A percentile compares a stretch with the other conserved stretches of the same genome.
Evolutionary conservation across 2,797 vertebrate genomes (phyloP).

Genomic region (Sciaenops ocellatus): DNA sequence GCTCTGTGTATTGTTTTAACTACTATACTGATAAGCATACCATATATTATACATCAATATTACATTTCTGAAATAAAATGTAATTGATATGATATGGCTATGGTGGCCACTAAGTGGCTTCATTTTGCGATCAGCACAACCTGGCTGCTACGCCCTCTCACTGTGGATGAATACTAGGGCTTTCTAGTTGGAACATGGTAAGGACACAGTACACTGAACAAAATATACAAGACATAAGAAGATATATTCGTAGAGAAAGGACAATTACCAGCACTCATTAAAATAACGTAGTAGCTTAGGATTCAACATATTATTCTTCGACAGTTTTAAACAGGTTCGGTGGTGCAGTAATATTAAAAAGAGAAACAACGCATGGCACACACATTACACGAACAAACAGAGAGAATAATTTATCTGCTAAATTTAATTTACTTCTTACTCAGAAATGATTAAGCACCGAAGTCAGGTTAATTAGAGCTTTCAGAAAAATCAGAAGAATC

Average conservation of each 20-base stretch:
- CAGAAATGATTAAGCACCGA: not conserved
- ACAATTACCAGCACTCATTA: not conserved
- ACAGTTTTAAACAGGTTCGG: not conserved
- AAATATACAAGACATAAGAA: too few relatives aligned
- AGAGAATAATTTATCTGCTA: not conserved
- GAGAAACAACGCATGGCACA: too few relatives aligned
- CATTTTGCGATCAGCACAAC: not conserved
- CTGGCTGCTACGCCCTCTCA: slow-evolving; percentile 1
- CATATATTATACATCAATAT: slow-evolving; percentile 14
- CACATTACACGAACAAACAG: not conserved
- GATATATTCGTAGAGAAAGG: not conserved
- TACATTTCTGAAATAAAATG: slow-evolving; percentile 24
- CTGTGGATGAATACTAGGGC: not conserved
- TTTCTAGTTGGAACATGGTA: not conserved
- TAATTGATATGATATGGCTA: slow-evolving; percentile 8
- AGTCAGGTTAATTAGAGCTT: too few relatives aligned
- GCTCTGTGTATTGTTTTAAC: not conserved
- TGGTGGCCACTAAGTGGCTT: slow-evolving; percentile 19
- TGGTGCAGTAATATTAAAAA: not conserved
- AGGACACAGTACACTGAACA: not conserved
- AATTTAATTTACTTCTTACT: not conserved
- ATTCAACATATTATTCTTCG: not conserved
- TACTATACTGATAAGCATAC: not conserved
- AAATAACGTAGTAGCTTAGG: not conserved
- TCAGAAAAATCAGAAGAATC: too few relatives aligned